These are phyloP conservation scores for Drosophila virilis DNA, from an alignment of 1,140 invertebrate genomes.

Conservation along the genomic window DNA sequence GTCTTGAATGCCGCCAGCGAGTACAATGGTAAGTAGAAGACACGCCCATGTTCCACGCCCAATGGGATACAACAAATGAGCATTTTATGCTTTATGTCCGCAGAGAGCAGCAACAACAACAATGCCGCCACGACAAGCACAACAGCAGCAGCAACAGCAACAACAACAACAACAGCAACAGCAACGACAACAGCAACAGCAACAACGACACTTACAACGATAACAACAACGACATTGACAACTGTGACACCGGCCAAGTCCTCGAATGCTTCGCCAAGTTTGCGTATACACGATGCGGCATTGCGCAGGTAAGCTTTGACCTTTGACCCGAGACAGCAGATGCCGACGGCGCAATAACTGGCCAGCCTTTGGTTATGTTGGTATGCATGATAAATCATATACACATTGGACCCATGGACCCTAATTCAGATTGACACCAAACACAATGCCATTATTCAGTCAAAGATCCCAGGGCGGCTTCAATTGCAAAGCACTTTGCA, in stretches of 20 bases:
- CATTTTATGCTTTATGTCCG: conserved; percentile 6
- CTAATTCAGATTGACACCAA: conserved; percentile 86
- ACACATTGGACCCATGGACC: not conserved
- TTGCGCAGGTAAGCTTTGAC: conserved; percentile 63
- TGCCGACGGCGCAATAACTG: no score
- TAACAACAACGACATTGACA: conserved; percentile 39
- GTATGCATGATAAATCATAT: no score
- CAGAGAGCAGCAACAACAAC: conserved; percentile 64
- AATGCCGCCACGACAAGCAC: conserved; percentile 41
- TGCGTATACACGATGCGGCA: conserved; percentile 68
- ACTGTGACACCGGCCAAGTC: conserved; percentile 53
- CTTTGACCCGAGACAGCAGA: not conserved
- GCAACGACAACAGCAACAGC: conserved; percentile 11
- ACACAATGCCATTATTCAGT: no score
- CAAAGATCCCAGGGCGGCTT: no score
- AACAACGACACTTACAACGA: conserved; percentile 19
- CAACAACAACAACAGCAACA: conserved; percentile 41
- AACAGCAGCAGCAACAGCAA: not conserved
- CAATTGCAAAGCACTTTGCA: conserved; percentile 93
- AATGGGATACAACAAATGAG: not conserved
- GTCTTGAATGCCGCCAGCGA: conserved; percentile 47
- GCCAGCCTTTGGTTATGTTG: no score
- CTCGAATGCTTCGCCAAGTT: conserved; percentile 61
- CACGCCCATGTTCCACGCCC: not conserved
- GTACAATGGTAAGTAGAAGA: conserved; percentile 52